These are phyloP conservation scores for Phengaris arion DNA, from an alignment of 2,888 invertebrate genomes.

Conservation along the genomic window DNA sequence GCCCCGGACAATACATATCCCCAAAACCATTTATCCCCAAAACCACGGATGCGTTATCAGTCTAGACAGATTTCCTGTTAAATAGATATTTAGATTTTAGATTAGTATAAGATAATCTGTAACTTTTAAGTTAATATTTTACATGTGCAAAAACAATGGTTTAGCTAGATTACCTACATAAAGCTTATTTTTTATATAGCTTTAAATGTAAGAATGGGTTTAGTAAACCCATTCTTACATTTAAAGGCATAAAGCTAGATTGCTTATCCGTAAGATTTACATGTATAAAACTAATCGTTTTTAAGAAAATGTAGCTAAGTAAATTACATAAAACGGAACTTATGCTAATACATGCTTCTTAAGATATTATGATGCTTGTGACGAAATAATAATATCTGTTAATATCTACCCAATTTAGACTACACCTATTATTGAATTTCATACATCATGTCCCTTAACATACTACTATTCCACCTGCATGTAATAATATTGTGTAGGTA, in stretches of 20 bases:
- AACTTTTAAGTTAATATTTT: not conserved
- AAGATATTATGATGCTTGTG: not conserved
- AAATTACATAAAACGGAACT: no score
- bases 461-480: no score
- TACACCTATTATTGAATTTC: no score
- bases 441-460: no score
- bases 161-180: no score
- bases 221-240: no score
- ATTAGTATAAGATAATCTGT: not conserved
- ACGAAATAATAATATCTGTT: not conserved
- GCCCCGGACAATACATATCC: not conserved
- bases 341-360: not conserved
- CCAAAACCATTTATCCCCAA: not conserved
- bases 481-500: no score
- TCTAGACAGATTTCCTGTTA: slow-evolving; percentile 19
- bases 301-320: not conserved
- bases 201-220: no score
- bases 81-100: not conserved
- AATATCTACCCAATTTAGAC: no score
- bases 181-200: no score
- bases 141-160: not conserved
- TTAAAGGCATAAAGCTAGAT: no score
- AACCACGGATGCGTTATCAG: not conserved
- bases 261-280: no score
- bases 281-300: not conserved